Evolutionary conservation across 2,888 invertebrate species (phyloP), one percentile per base, ranked within the genome.

Genomic region (Macrosoma leucophasiata): DNA sequence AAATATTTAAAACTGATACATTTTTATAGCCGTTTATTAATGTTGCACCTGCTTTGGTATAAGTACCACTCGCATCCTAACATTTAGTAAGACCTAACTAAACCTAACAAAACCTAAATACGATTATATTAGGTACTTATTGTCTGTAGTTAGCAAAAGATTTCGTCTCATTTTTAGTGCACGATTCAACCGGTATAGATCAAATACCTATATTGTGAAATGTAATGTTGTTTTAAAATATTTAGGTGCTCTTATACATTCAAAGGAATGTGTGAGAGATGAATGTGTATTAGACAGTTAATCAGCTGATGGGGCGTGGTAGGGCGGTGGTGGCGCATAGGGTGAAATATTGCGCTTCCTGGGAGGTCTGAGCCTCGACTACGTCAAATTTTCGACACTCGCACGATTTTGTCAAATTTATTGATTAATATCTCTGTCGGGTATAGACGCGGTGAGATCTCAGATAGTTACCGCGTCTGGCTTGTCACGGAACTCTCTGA

Each of bases 311-410:
- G 64, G 69, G 52, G 74, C 70, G 52, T 63, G 76, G 76, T 70
- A 67, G 58, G 50, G 47, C 67, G 64, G 59, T 46, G n/a, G 56
- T 47, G 57, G 58, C 59, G 56, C 60, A 51, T 60, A 58, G 62
- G 63, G 70, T 79, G 79, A 82, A 74, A 76, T 79, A 81, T 82
- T 60, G 73, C 63, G 71, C 75, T 53, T 62, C 74, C 65, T 79
- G 82, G 78, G 82, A 78, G 81, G 82, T 81, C 82, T 58, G 55
- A 57, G 58, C 57, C 62, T 56, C 50, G 50, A 52, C 63, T 59
- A 62, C 67, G 64, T 69, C 74, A 71, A 58, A 78, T 75, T 78
- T 79, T 81, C 78, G 79, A 79, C 82, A 81, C 79, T 71, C 55
- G 72, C 75, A 78, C 72, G 76, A 78, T 79, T 81, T 79, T 81